Evolutionary conservation across 2,888 invertebrate genomes (phyloP).

Genomic region (Hyppa rectilinea): DNA sequence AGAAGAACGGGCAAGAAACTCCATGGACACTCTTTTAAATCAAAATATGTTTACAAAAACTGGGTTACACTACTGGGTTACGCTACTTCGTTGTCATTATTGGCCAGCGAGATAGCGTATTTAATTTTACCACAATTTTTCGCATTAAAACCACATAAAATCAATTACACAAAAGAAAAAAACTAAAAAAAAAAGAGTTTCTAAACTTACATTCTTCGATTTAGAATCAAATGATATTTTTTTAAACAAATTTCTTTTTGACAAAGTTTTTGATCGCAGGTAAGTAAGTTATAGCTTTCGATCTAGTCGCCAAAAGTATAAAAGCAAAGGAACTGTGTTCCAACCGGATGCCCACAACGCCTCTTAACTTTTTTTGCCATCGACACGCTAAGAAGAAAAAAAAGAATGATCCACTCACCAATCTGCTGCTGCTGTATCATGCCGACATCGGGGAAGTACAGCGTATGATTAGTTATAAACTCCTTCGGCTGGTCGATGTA

Average conservation of each 20-base stretch:
- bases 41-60: no score
- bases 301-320: no score
- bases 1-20: no score
- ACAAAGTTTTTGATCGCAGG: no score
- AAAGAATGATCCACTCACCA: constrained; percentile 69
- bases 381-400: background rate
- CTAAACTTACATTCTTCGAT: background rate
- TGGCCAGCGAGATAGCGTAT: no score
- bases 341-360: no score
- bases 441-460: constrained; percentile 84
- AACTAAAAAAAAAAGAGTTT: background rate
- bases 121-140: background rate
- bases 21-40: no score
- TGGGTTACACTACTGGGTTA: no score
- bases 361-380: background rate
- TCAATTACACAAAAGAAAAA: background rate
- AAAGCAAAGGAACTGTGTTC: no score
- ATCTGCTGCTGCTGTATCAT: constrained; percentile 80
- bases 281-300: no score
- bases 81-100: background rate
- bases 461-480: constrained; percentile 74
- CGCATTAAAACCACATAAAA: background rate
- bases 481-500: constrained; percentile 82
- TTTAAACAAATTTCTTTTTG: background rate
- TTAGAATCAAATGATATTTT: background rate